Evolutionary conservation across 2,888 invertebrate species (phyloP), one percentile per base, ranked within the genome.

Genomic region (Clepsis dumicolana): DNA sequence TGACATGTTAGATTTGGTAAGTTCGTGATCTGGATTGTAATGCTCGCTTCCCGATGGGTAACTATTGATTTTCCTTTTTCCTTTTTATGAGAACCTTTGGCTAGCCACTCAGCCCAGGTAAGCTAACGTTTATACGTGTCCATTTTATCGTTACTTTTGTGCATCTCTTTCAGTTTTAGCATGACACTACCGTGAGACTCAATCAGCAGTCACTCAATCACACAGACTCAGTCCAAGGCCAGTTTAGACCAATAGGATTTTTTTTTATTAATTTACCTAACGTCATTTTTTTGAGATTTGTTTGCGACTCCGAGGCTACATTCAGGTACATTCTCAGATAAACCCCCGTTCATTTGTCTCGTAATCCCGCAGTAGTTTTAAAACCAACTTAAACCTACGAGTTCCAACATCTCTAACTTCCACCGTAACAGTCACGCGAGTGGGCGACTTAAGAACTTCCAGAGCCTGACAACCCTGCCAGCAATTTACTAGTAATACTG

Each of bases 401-500:
- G 57, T 68, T 68, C 44, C 48, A 48, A 48, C 48, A 60, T 53
- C 61, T 50, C 52, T 52, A 64, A 41, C 64, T 63, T n/a, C 41
- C 48, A 29, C 50, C 63, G 44, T 48, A 54, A 48, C 66, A 56
- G 84, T 81, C 82, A 84, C 83, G 82, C 82, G 75, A 84, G 56
- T 56, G 32, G 56, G 71, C 72, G 61, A 70, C 64, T 68, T 68
- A 65, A 60, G 59, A 71, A 73, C 65, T 71, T 73, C 61, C 63
- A 64, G 67, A 65, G 65, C 62, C 59, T 84, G 88, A 80, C 90
- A 91, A 78, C 91, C 90, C 90, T 91, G 82, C 73, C 79, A 86
- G 86, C 90, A 91, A 90, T 93, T 90, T 91, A 68, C 67, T 56
- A 62, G 50, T 64, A 88, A 91, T 87, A 85, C 86, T 88, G 89